Evolutionary conservation across 1,140 invertebrate species (phyloP), one percentile per base, ranked within the genome.

Genomic region (Bathynomus jamesi): DNA sequence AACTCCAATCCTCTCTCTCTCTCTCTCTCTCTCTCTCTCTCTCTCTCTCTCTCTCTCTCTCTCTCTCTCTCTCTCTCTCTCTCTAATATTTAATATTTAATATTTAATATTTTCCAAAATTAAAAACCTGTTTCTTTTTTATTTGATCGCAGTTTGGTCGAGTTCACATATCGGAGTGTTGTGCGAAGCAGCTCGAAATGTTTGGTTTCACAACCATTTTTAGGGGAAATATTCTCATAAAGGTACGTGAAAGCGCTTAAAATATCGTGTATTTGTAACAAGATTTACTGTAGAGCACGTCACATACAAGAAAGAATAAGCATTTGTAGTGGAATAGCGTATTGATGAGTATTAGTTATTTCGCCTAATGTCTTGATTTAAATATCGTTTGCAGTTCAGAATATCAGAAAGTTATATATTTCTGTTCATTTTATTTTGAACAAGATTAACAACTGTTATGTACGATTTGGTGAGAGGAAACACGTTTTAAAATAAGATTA

Each of bases 141-240:
- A n/a, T n/a, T n/a, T n/a, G n/a, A n/a, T n/a, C n/a, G n/a, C 76
- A 83, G 82, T 73, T 81, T 61, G 82, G 81, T 0, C 70, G 79
- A 40, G 79, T 83, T 7, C 81, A 82, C 67, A 74, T 83, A 3
- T 82, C 80, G 68, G 80, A 83, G 67, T 75, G 78, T 11, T 83
- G 82, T 65, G 76, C 81, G 17, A 66, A 78, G 5, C 72, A 78
- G 11, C 73, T 83, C 8, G 71, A 79, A 53, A 79, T 74, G 25
- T 76, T 78, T 3, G 74, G 78, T 0, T 81, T 80, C 71, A 77
- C 78, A 1, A 80, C 79, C 17, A 76, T 80, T 17, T 80, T 79
- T 70, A 71, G 82, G 25, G 82, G 80, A 11, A 79, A 75, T 8
- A 69, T 82, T 10, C 77, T 80, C 62, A 78, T 83, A 64, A 83